These are phyloP conservation scores for Troglohyphantes excavatus DNA, from an alignment of 2,888 invertebrate species.

Conservation along the genomic window DNA sequence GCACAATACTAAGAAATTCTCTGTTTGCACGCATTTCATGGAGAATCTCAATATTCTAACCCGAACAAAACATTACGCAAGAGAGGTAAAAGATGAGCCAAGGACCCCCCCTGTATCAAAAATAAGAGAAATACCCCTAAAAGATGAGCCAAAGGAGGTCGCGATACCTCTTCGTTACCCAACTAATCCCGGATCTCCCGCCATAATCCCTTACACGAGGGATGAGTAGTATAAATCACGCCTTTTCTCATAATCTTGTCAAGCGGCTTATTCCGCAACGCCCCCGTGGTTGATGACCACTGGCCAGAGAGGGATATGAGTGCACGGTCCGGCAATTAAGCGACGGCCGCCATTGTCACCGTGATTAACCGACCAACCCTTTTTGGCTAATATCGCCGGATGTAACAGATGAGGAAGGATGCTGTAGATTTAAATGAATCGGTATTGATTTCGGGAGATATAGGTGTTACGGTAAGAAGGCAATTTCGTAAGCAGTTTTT, in stretches of 20 bases:
- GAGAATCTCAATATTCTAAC: too few relatives aligned
- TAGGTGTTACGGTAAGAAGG: too few relatives aligned
- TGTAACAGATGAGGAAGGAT: too few relatives aligned
- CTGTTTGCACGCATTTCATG: too few relatives aligned
- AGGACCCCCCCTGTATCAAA: background rate
- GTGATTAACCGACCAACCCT: slow-evolving; percentile 58
- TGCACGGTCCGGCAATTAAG: slow-evolving; percentile 53
- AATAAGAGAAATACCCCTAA: slow-evolving; percentile 9
- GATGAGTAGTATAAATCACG: slow-evolving; percentile 77
- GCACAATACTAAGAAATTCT: too few relatives aligned
- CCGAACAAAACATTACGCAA: too few relatives aligned
- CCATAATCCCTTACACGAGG: slow-evolving; percentile 69
- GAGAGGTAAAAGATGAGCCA: too few relatives aligned
- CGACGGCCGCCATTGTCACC: slow-evolving; percentile 15
- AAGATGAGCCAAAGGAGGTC: slow-evolving; percentile 30
- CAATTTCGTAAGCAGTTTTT: too few relatives aligned
- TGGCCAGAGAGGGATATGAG: slow-evolving; percentile 38
- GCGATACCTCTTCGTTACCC: slow-evolving; percentile 71
- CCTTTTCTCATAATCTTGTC: slow-evolving; percentile 78
- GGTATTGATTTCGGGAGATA: too few relatives aligned
- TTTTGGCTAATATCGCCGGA: slow-evolving; percentile 11
- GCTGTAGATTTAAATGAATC: too few relatives aligned
- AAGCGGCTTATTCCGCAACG: slow-evolving; percentile 60
- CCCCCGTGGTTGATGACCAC: slow-evolving; percentile 63
- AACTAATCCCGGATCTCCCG: slow-evolving; percentile 53